Evolutionary conservation across 2,113 vertebrate species (phyloP).

Genomic region (Myanophis thanlyinensis): DNA sequence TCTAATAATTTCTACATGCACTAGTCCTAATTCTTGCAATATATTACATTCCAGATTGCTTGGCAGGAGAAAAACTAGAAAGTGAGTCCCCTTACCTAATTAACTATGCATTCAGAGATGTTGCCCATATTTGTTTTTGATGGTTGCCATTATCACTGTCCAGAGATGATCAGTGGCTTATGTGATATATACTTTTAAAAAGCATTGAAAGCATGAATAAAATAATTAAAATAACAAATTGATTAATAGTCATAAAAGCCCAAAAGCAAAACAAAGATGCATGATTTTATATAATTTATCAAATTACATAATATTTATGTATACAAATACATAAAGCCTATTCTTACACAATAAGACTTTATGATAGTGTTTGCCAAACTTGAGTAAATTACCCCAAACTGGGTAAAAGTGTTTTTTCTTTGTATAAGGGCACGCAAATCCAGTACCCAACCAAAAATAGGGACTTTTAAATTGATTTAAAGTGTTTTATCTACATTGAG

Average conservation of each 20-base stretch:
- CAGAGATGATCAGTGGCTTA: not conserved
- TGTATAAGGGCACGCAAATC: no score
- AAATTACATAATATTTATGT: conserved; percentile 11
- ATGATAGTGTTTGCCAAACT: no score
- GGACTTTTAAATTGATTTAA: no score
- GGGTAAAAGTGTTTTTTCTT: no score
- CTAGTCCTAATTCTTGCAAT: not conserved
- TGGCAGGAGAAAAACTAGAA: not conserved
- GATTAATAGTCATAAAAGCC: not conserved
- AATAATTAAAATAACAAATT: not conserved
- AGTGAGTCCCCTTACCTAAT: not conserved
- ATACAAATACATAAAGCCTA: not conserved
- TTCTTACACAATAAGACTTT: not conserved
- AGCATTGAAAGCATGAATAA: not conserved
- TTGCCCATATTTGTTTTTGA: not conserved
- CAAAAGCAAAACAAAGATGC: not conserved
- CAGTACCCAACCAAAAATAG: no score
- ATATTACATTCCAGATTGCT: no score
- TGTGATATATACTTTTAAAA: not conserved
- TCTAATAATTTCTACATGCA: not conserved
- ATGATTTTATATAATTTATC: no score
- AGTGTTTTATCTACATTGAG: no score
- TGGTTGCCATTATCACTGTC: not conserved
- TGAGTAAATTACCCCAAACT: no score
- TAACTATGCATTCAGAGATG: not conserved